Evolutionary conservation across 2,888 invertebrate genomes (phyloP).

Genomic region (Heliconius ethilla): DNA sequence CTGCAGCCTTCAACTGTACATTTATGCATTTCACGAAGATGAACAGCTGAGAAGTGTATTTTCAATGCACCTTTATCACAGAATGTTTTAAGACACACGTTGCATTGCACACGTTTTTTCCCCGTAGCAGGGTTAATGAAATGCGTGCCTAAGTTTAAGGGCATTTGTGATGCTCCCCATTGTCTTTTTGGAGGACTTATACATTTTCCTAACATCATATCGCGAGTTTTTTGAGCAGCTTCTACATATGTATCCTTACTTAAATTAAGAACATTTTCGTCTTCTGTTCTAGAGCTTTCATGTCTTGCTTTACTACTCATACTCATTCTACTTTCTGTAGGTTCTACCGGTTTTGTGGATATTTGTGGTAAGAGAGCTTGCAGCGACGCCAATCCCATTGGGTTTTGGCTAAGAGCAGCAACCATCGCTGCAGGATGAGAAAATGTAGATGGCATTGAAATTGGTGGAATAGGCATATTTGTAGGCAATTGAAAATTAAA

Average conservation of each 20-base stretch:
- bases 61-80: constrained; percentile 99
- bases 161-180: constrained; percentile 88
- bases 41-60: constrained; percentile 99
- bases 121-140: constrained; percentile 96
- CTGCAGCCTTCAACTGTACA: constrained; percentile 99
- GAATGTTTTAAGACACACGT: constrained; percentile 98
- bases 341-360: constrained; percentile 76
- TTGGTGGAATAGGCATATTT: constrained; percentile 84
- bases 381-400: constrained; percentile 83
- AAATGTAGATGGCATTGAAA: constrained; percentile 77
- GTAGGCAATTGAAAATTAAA: constrained; percentile 82
- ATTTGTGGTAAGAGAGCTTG: constrained; percentile 84
- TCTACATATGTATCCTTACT: constrained; percentile 75
- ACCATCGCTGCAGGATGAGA: constrained; percentile 85
- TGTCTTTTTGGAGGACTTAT: constrained; percentile 90
- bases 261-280: constrained; percentile 74
- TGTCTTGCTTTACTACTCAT: constrained; percentile 57
- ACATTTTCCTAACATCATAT: constrained; percentile 83
- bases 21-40: constrained; percentile 99
- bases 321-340: constrained; percentile 69
- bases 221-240: constrained; percentile 70
- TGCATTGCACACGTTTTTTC: constrained; percentile 98
- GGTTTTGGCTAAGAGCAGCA: constrained; percentile 82
- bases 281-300: constrained; percentile 65
- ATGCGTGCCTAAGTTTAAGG: constrained; percentile 92